Evolutionary conservation across 2,888 invertebrate genomes (phyloP).

Genomic region (Agrypnus murinus): DNA sequence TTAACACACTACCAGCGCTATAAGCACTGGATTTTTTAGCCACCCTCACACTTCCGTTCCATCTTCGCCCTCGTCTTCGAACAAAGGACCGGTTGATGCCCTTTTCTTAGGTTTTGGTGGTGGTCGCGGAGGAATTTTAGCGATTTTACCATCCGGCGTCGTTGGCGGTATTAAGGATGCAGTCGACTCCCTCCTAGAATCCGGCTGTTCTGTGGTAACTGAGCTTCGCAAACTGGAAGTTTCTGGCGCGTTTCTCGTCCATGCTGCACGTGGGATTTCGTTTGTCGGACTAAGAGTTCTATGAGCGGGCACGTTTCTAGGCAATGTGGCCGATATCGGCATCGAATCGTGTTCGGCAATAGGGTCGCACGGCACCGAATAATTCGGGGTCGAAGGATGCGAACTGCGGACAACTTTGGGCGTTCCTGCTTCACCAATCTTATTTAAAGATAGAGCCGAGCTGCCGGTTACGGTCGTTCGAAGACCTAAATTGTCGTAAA

Average conservation of each 20-base stretch:
- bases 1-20: conserved; percentile 64
- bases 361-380: conserved; percentile 70
- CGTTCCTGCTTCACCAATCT: conserved; percentile 74
- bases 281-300: conserved; percentile 72
- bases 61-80: conserved; percentile 92
- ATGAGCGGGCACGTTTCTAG: conserved; percentile 61
- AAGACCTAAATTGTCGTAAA: conserved; percentile 90
- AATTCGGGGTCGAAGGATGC: conserved; percentile 73
- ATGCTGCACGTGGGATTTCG: conserved; percentile 71
- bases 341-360: conserved; percentile 74
- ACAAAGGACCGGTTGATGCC: conserved; percentile 82
- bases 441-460: conserved; percentile 85
- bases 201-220: conserved; percentile 70
- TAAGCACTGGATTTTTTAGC: conserved; percentile 68
- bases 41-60: conserved; percentile 88
- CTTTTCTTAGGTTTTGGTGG: conserved; percentile 90
- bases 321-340: conserved; percentile 71
- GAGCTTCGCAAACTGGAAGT: conserved; percentile 66
- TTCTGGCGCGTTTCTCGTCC: conserved; percentile 45
- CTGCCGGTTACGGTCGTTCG: conserved; percentile 92
- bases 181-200: conserved; percentile 65
- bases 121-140: conserved; percentile 87
- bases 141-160: conserved; percentile 53
- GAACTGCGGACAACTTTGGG: conserved; percentile 73
- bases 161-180: conserved; percentile 58